Evolutionary conservation across 2,888 invertebrate genomes (phyloP).

Genomic region (Harpalus rufipes): DNA sequence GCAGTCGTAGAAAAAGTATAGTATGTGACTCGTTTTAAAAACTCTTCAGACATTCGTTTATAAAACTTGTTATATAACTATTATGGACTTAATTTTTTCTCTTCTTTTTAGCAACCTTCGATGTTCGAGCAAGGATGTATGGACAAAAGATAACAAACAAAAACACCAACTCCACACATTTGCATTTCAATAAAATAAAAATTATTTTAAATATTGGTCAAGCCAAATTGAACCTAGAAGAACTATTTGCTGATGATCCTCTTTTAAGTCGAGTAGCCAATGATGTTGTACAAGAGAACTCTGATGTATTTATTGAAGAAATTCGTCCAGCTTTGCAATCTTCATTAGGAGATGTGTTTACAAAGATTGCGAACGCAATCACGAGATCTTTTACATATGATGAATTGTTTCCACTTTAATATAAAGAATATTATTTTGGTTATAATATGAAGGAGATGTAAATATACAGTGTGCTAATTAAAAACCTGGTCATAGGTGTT

Average conservation of each 20-base stretch:
- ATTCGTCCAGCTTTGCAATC: slow-evolving; percentile 83
- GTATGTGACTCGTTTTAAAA: too few species aligned
- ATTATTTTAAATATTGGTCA: slow-evolving; percentile 81
- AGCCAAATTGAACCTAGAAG: slow-evolving; percentile 80
- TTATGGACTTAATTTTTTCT: slow-evolving; percentile 11
- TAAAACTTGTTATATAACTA: too few species aligned
- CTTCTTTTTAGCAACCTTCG: slow-evolving; percentile 83
- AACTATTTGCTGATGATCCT: slow-evolving; percentile 84
- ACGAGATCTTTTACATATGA: slow-evolving; percentile 84
- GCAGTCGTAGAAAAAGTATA: too few species aligned
- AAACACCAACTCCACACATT: slow-evolving; percentile 80
- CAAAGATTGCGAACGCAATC: slow-evolving; percentile 85
- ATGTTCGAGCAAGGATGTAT: slow-evolving; percentile 82
- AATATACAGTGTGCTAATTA: too few species aligned
- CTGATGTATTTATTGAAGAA: slow-evolving; percentile 83
- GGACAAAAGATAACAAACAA: slow-evolving; percentile 79
- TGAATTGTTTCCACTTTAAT: slow-evolving; percentile 81
- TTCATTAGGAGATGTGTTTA: slow-evolving; percentile 83
- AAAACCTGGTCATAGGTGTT: too few species aligned
- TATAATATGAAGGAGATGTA: too few species aligned
- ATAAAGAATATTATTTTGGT: too few species aligned
- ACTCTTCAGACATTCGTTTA: too few species aligned
- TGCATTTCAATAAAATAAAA: slow-evolving; percentile 83
- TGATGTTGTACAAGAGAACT: slow-evolving; percentile 84
- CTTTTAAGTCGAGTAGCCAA: slow-evolving; percentile 83